Evolutionary conservation across 2,113 vertebrate species (phyloP), one percentile per base, ranked within the genome.

Genomic region (Phyllostomus discolor): DNA sequence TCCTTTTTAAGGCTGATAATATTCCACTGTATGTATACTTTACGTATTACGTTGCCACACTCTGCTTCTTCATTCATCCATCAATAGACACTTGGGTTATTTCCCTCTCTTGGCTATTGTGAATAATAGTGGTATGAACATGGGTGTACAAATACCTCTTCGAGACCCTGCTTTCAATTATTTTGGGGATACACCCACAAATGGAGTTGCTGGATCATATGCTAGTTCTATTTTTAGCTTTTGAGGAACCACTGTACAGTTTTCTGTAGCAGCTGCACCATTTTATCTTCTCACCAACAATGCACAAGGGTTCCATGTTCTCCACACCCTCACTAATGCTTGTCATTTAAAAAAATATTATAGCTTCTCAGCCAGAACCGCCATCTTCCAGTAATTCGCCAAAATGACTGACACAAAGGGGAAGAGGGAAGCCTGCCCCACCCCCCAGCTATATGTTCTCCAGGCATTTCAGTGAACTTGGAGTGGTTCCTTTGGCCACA

Each of bases 291-390:
- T 57, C 5, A 14, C 28, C 46, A 64, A 10, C 38, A 33, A 16
- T 1, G 28, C 20, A 1, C 28, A 48, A 41, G n/a, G 17, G 1
- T 38, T 43, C 41, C 14, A 4, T 0, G 14, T 16, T 31, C 41
- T 69, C 67, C 33, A 15, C 22, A 12, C 2, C 28, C 46, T 50
- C 4, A 0, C 3, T 2, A 73, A 15, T 4, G 0, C 14, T 26
- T 50, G 15, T 10, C 7, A 7, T 67, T 35, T 20, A 20, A 69
- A 69, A 35, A n/a, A 31, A 14, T n/a, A 67, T 17, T 35, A 35
- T 69, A 35, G 66, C 16, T 69, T 35, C 35, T 35, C 17, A 69
- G n/a, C 66, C 66, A 10, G 66, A 35, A 35, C 17, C 1, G 1
- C n/a, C n/a, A 69, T 69, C 66, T 69, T 35, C 66, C 66, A 69